Evolutionary conservation across 1,140 invertebrate genomes (phyloP), one percentile per base, ranked within the genome.

Genomic region (Protaetia brevitarsis): DNA sequence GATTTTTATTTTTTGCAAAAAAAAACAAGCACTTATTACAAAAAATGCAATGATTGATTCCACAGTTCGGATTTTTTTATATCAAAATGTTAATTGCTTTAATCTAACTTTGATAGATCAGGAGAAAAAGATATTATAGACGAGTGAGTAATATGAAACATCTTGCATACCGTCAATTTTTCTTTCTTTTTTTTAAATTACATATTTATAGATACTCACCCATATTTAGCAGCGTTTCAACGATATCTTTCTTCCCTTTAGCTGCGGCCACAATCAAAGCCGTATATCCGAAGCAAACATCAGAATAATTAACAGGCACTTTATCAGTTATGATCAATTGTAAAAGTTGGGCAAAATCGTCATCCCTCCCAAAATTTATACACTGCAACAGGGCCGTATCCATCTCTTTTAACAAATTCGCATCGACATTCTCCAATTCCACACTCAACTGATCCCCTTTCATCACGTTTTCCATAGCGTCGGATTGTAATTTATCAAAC

Each of bases 231-330:
- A 92, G 76, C 68, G 87, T 84, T 71, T 89, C 87, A 1, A 87
- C 83, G 8, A 84, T 79, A 29, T 85, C 81, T 11, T 84, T 66
- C 66, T 84, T 83, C 1, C 89, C 89, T 66, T 86, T 79, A 3
- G 83, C 85, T 16, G 87, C 83, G 3, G 88, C 87, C 1, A 88
- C 84, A 87, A 92, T 92, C 31, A 93, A 78, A 1, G 88, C 79
- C 10, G 88, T 89, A 1, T 86, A 82, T 34, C 83, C 84, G 1
- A 87, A 90, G 41, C 84, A 82, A 10, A 84, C 84, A 76, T 92
- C 89, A 72, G 86, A 84, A 74, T 87, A 86, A 76, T 88, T 84
- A 3, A 86, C 82, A 11, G 83, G 82, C 30, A 89, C 82, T 75
- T 87, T 85, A 75, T 90, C 88, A 23, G 84, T 84, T 29, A 86